Percentiles rank a stretch among this genome's conserved stretches.
Evolutionary conservation across 2,888 invertebrate genomes (phyloP).

Genomic region (Leucoma salicis): DNA sequence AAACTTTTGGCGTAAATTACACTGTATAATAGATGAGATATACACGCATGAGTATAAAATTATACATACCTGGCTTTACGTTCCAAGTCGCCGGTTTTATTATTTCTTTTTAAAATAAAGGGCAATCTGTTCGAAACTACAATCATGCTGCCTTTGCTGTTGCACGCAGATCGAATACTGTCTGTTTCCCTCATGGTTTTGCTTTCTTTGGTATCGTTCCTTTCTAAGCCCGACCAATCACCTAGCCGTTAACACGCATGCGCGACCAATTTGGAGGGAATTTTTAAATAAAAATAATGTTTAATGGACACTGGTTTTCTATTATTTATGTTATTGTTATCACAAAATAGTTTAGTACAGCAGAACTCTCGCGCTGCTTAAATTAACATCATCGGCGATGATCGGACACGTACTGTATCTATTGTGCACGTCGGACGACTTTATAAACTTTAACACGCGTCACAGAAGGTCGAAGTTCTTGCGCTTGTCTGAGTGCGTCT

Average conservation of each 20-base stretch:
- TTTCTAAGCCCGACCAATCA: slow-evolving; percentile 66
- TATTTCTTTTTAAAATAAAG: slow-evolving; percentile 90
- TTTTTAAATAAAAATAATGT: slow-evolving; percentile 46
- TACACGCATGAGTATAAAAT: background rate
- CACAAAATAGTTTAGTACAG: slow-evolving; percentile 40
- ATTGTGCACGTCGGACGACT: slow-evolving; percentile 63
- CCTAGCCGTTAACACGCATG: slow-evolving; percentile 62
- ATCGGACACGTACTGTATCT: slow-evolving; percentile 68
- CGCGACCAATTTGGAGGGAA: slow-evolving; percentile 59
- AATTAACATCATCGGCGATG: slow-evolving; percentile 70
- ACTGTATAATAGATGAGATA: background rate
- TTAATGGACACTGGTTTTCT: slow-evolving; percentile 43
- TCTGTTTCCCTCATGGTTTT: slow-evolving; percentile 63
- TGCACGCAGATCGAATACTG: slow-evolving; percentile 68
- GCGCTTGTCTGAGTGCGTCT: slow-evolving; percentile 53
- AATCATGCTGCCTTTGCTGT: slow-evolving; percentile 89
- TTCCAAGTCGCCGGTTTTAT: slow-evolving; percentile 86
- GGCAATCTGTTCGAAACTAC: slow-evolving; percentile 96
- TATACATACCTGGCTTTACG: slow-evolving; percentile 90
- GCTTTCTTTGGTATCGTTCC: slow-evolving; percentile 50
- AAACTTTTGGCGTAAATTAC: background rate
- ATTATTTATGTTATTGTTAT: slow-evolving; percentile 45
- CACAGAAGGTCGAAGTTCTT: slow-evolving; percentile 67
- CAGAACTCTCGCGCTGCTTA: slow-evolving; percentile 42
- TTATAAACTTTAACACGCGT: slow-evolving; percentile 66